Evolutionary conservation across 92 coral and sea anemone genomes (phyloP).

Genomic region (Galaxea fascicularis): DNA sequence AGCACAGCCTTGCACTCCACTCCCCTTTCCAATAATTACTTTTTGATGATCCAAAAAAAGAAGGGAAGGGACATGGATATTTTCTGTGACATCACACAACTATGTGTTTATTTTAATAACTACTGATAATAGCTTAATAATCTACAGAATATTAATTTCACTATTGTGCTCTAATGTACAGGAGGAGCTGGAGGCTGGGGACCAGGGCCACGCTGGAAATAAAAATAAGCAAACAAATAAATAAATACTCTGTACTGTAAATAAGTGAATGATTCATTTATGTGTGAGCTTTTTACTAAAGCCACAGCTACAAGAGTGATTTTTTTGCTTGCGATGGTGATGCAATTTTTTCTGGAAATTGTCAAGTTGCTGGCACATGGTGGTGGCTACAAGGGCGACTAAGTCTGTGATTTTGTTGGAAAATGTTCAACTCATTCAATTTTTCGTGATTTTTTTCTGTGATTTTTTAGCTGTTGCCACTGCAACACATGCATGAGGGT

Average conservation of each 20-base stretch:
- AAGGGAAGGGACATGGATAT: neutral
- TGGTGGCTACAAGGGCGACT: no score
- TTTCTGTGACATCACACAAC: neutral
- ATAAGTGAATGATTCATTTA: no score
- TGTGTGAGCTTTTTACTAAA: neutral
- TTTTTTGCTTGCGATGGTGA: no score
- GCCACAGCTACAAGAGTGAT: no score
- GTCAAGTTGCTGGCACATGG: no score
- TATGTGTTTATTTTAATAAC: neutral
- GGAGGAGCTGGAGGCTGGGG: slow-evolving; percentile 54
- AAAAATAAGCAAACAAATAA: neutral
- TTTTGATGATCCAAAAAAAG: neutral
- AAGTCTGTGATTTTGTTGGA: no score
- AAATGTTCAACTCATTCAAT: no score
- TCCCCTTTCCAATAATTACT: neutral
- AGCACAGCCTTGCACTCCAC: no score
- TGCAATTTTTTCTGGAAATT: no score
- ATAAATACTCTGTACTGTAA: neutral
- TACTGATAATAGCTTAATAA: neutral
- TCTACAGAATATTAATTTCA: neutral
- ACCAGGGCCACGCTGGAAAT: slow-evolving; percentile 49
- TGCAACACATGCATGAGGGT: no score
- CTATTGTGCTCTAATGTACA: slow-evolving; percentile 37
- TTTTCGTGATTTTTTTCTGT: no score
- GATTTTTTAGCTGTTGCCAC: no score